phyloP scores from a whole-genome alignment of 2,113 vertebrate species.

The Mandrillus leucophaeus region DNA sequence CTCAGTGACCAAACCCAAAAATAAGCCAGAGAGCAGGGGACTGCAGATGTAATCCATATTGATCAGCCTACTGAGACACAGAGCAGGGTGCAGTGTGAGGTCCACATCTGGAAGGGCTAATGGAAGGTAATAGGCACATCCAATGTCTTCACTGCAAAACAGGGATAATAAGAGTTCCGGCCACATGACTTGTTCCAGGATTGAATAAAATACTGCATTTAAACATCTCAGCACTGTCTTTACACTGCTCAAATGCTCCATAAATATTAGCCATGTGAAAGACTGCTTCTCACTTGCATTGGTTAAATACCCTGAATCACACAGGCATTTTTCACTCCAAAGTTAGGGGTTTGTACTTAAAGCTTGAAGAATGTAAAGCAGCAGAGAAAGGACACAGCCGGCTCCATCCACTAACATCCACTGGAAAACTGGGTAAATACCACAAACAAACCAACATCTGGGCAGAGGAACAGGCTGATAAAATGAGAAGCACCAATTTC shows the following conservation, averaged over 20 bases:
- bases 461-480: neutral
- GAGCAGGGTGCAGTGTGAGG: neutral
- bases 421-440: constrained; percentile 23
- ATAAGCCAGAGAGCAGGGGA: neutral
- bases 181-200: neutral
- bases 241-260: neutral
- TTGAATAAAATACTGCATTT: neutral
- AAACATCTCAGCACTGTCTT: neutral
- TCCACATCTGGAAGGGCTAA: neutral
- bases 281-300: neutral
- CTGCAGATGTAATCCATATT: neutral
- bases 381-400: neutral
- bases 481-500: neutral
- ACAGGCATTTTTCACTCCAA: neutral
- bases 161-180: no score
- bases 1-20: neutral
- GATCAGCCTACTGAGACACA: neutral
- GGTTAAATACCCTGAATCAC: neutral
- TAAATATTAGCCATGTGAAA: neutral
- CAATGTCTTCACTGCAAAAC: neutral
- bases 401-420: neutral
- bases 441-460: constrained; percentile 43
- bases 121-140: neutral
- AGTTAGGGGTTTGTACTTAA: constrained; percentile 23
- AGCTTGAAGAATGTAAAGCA: constrained; percentile 35